Evolutionary conservation across 1,140 invertebrate species (phyloP), one percentile per base, ranked within the genome.

Genomic region (Conus ventricosus): DNA sequence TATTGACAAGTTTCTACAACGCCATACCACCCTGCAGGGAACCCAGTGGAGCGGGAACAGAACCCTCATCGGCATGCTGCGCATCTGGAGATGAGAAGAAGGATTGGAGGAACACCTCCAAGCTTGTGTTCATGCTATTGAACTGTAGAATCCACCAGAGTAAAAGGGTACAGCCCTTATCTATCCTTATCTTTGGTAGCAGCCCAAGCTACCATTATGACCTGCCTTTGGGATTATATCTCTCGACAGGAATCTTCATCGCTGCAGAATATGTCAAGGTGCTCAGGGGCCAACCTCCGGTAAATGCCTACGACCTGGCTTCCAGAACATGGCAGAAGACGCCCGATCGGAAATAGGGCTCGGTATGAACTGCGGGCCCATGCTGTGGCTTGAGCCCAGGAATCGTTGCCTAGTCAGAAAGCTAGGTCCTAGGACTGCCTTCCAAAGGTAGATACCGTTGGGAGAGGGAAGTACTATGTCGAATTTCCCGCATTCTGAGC

Each of bases 151-250:
- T 76, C 25, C 90, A 91, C 76, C 81, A 89, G 15, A 88, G 55
- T 75, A n/a, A 90, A 89, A 15, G 91, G 90, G 2, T 89, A 89
- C 76, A 67, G 81, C 15, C 90, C 90, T 15, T 90, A 85, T 53
- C 82, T n/a, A 88, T 57, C 60, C 91, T 1, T 90, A 90, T 80
- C 91, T 91, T 90, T 88, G 89, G 5, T 57, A 89, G 25, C 71
- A 91, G 6, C 91, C 90, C 6, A 80, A 76, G 13, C 80, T 91
- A n/a, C 82, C 91, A 5, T 60, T 91, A n/a, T 84, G 91, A 91
- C 83, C 11, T 90, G 85, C 86, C 17, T 89, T 90, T 54, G 75
- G 86, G 51, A n/a, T n/a, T n/a, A 17, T 89, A 6, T 67, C 76
- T 6, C 6, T 51, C 6, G 54, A 87, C 10, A 11, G 39, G 17